Evolutionary conservation across 2,797 vertebrate species (phyloP), one percentile per base, ranked within the genome.

Genomic region (Sciaenops ocellatus): DNA sequence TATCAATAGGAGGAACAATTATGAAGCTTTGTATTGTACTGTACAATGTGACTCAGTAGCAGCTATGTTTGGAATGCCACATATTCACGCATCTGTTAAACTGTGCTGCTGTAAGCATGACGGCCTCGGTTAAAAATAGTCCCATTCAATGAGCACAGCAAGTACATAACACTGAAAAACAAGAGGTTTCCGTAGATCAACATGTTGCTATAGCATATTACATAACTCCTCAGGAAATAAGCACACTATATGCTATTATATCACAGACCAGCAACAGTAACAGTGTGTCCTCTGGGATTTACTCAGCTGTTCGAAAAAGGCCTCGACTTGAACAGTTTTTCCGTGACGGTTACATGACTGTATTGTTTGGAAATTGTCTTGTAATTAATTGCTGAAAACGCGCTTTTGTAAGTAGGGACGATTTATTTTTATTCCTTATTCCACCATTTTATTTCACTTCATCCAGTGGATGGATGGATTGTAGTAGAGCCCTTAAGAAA

Each of bases 121-220:
- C 60, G 56, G 80, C 10, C 47, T 57, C 6, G 2, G 85, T 74
- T 93, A 89, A 85, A 89, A 90, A 93, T 92, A 92, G 87, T 71
- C 50, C 71, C 74, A 87, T 91, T 93, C 76, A 87, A 26, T 63
- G 34, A 83, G 65, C 71, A 67, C 77, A 72, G 60, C 48, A 20
- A 76, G 82, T 77, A 80, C 51, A 87, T 83, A 87, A 85, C 71
- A 76, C 41, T 38, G 71, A 65, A 54, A 89, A 90, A 90, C 89
- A 94, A 87, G 81, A 50, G 74, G 62, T 84, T 91, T 91, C 85
- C 84, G 16, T 62, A 68, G 38, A 79, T 83, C 76, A 91, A 82
- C 86, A 89, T 62, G 42, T 74, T 74, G 73, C 63, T 48, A 59
- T 69, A 57, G 48, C 52, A 48, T 44, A 80, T 91, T 89, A 76